phyloP scores from a whole-genome alignment of 2,888 invertebrate species.

The Phengaris alcon region DNA sequence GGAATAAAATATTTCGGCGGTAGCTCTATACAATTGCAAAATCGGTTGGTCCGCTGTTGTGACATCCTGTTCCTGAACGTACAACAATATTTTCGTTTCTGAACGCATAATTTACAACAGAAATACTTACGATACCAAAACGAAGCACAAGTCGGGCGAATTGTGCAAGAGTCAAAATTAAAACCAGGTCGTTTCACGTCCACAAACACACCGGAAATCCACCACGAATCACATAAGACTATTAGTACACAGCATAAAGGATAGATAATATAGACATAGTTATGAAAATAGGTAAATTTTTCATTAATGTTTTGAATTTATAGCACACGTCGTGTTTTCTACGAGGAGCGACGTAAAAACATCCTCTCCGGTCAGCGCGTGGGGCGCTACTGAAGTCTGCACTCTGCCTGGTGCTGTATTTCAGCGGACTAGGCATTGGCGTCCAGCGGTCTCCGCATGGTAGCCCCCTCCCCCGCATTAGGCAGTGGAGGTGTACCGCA shows the following conservation, averaged over 20 bases:
- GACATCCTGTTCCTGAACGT: background rate
- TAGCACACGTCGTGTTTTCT: slow-evolving; percentile 47
- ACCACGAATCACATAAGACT: slow-evolving; percentile 37
- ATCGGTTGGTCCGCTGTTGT: background rate
- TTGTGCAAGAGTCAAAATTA: slow-evolving; percentile 68
- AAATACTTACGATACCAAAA: slow-evolving; percentile 48
- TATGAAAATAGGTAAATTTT: slow-evolving; percentile 46
- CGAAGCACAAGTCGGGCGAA: slow-evolving; percentile 42
- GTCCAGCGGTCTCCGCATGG: slow-evolving; percentile 66
- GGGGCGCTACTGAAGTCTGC: slow-evolving; percentile 57
- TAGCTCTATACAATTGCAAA: background rate
- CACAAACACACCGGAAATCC: slow-evolving; percentile 43
- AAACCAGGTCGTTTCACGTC: slow-evolving; percentile 60
- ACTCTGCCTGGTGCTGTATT: background rate
- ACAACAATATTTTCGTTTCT: background rate
- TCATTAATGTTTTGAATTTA: slow-evolving; percentile 58
- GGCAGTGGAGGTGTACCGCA: background rate
- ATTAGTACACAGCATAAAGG: slow-evolving; percentile 45
- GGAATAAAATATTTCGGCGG: background rate
- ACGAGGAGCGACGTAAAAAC: slow-evolving; percentile 36
- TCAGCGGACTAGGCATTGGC: slow-evolving; percentile 42
- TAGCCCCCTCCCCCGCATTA: slow-evolving; percentile 39
- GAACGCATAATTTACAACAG: slow-evolving; percentile 28
- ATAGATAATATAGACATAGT: slow-evolving; percentile 47
- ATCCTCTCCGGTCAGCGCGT: slow-evolving; percentile 46